A percentile compares a stretch with the other conserved stretches of the same genome.
Conservation (phyloP, 2,113 vertebrate genomes). For the Hemibagrus wyckioides region DNA sequence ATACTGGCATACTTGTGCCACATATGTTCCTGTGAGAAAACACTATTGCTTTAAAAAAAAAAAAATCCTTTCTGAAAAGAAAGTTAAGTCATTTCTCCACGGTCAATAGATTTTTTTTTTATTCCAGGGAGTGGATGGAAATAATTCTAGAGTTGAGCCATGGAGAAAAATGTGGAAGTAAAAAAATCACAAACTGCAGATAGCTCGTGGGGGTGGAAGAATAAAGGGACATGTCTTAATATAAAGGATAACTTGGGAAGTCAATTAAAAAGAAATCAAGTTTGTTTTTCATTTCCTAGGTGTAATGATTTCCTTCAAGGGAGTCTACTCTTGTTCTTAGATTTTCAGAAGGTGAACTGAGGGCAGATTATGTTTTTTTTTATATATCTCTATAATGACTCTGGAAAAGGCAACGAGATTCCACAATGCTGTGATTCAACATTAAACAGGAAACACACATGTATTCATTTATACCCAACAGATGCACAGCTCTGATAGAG, state of each 20-base stretch:
- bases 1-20: not conserved
- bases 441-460: not conserved
- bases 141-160: not conserved
- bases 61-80: not conserved
- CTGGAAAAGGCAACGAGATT: not conserved
- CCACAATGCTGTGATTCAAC: not conserved
- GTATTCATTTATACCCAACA: not conserved
- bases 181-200: conserved; percentile 55
- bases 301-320: not conserved
- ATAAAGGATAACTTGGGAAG: not conserved
- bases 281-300: not conserved
- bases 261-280: not conserved
- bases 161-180: conserved; percentile 38
- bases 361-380: not conserved
- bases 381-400: not conserved
- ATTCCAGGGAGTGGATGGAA: not conserved
- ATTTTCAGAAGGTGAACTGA: not conserved
- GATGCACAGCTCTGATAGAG: not conserved
- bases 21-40: not conserved
- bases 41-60: not conserved
- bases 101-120: not conserved
- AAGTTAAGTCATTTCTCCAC: not conserved
- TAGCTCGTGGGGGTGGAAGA: conserved; percentile 59
- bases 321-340: not conserved
- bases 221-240: conserved; percentile 43